These are phyloP conservation scores for Calephelis virginiensis DNA, from an alignment of 1,140 invertebrate genomes.

Conservation along the genomic window DNA sequence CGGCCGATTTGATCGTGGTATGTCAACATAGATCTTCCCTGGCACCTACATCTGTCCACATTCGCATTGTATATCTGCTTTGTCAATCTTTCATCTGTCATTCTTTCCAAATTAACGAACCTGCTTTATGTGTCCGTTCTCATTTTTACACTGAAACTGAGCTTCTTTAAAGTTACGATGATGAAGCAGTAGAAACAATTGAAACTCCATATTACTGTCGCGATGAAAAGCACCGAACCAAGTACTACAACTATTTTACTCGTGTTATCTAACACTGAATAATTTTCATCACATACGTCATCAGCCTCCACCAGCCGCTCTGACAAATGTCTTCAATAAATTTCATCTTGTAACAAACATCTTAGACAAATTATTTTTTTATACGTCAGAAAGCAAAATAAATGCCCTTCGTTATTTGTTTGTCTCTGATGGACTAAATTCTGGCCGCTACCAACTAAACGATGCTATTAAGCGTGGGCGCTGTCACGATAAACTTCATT, in stretches of 20 bases:
- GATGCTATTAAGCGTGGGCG: constrained; percentile 59
- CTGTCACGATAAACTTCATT: constrained; percentile 55
- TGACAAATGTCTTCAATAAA: constrained; percentile 9
- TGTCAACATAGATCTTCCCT: too few relatives aligned
- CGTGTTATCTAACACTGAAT: background rate
- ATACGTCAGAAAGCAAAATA: constrained; percentile 3
- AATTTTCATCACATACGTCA: background rate
- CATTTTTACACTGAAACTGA: too few relatives aligned
- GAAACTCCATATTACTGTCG: too few relatives aligned
- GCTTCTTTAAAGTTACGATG: too few relatives aligned
- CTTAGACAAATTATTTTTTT: constrained; percentile 19
- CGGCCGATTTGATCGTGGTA: too few relatives aligned
- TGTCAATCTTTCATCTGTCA: too few relatives aligned
- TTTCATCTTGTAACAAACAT: constrained; percentile 14
- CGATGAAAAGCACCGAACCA: background rate
- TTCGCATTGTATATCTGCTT: too few relatives aligned
- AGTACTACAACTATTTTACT: background rate
- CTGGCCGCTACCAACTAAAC: constrained; percentile 42
- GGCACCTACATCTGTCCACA: too few relatives aligned
- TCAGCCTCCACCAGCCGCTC: background rate
- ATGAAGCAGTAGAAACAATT: too few relatives aligned
- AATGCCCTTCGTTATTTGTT: constrained; percentile 20
- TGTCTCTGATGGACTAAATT: constrained; percentile 49
- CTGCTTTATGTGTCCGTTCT: too few relatives aligned
- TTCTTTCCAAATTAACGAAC: too few relatives aligned